Evolutionary conservation across 1,140 invertebrate genomes (phyloP), one percentile per base, ranked within the genome.

Genomic region (Vanessa atalanta): DNA sequence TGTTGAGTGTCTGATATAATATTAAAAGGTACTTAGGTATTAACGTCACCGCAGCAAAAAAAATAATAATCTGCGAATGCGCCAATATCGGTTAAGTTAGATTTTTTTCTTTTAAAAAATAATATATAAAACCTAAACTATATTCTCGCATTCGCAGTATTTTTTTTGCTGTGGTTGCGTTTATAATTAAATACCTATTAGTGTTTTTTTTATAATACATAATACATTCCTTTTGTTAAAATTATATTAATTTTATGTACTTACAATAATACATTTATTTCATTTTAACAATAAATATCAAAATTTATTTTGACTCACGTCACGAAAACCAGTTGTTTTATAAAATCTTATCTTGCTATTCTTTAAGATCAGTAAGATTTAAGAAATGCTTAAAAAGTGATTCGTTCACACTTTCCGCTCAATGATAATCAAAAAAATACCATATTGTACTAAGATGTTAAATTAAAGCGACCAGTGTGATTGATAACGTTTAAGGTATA

Each of bases 331-430:
- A 43, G 37, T 43, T 43, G 7, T 50, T 16, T 60, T 69, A 16
- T 37, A 14, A 12, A 37, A 55, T 37, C 48, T 68, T 26, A 11
- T 60, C 55, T 60, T 60, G 16, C 67, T 60, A 69, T 55, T 69
- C 53, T 69, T 47, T n/a, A 69, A 57, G 55, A 69, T 47, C 60
- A 69, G 57, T 50, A 69, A 60, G 55, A 37, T 16, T 57, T 16
- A 57, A 57, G n/a, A n/a, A 61, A 37, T 26, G 43, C 16, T 50
- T 63, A 57, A 15, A 26, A 26, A 13, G 20, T 60, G 20, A 60
- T 26, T 60, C 4, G 57, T 26, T 61, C 31, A 31, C 26, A 61
- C 14, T 14, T 61, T 61, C 31, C 23, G 57, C 57, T 63, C 47
- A 60, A 47, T 60, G 60, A 13, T 23, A 20, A 57, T 53, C 15